phyloP scores from a whole-genome alignment of 2,113 vertebrate species.

The Melospiza melodia region DNA sequence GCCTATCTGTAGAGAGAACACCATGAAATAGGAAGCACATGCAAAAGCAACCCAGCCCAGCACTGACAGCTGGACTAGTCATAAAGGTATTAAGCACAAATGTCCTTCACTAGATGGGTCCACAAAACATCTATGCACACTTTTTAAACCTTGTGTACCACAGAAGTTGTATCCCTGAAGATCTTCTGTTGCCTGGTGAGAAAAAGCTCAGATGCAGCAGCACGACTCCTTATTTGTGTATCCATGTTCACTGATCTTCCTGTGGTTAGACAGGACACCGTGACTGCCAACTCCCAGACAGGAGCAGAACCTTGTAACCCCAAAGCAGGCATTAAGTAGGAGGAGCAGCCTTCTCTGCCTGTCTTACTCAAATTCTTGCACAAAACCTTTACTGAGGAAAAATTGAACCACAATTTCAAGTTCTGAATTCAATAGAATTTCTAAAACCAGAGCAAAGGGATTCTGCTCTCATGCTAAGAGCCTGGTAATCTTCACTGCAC shows the following conservation, averaged over 20 bases:
- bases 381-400: background rate
- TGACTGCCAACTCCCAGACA: background rate
- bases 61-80: background rate
- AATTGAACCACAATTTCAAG: background rate
- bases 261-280: rapidly evolving
- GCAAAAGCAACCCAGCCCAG: background rate
- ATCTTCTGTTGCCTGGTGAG: background rate
- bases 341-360: background rate
- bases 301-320: background rate
- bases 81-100: background rate
- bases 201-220: background rate
- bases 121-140: background rate
- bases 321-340: background rate
- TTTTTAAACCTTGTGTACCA: background rate
- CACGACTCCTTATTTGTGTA: background rate
- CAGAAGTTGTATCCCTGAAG: background rate
- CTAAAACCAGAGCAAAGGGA: background rate
- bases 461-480: background rate
- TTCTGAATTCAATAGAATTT: background rate
- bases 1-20: background rate
- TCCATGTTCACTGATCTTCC: background rate
- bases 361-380: background rate
- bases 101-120: background rate
- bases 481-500: background rate
- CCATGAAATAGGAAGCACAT: background rate